phyloP scores from a whole-genome alignment of 2,888 invertebrate species.

The Ormyrus thymus region DNA sequence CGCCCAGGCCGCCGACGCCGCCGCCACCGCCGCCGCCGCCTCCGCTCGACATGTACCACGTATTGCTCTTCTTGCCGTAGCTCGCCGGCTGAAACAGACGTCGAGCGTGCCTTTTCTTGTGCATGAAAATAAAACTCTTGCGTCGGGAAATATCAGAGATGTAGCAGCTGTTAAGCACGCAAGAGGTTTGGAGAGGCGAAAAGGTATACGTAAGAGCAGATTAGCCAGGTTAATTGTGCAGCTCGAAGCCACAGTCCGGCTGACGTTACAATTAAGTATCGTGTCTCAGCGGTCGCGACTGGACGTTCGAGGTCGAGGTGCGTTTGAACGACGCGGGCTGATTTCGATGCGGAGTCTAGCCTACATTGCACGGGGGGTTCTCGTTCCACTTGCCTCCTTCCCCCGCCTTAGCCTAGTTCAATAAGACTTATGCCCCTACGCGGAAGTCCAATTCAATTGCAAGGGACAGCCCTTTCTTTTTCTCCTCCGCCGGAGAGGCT shows the following conservation, averaged over 20 bases:
- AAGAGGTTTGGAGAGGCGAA: too few species aligned
- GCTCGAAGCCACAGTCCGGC: too few species aligned
- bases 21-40: constrained; percentile 74
- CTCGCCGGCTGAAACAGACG: constrained; percentile 83
- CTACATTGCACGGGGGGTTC: constrained; percentile 44
- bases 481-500: too few species aligned
- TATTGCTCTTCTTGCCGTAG: constrained; percentile 93
- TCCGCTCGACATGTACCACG: constrained; percentile 82
- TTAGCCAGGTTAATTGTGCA: neutral
- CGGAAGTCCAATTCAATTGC: constrained; percentile 11
- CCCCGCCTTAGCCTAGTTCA: constrained; percentile 36
- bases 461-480: too few species aligned
- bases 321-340: constrained; percentile 7
- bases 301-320: constrained; percentile 46
- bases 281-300: constrained; percentile 1
- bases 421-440: constrained; percentile 45
- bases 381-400: constrained; percentile 35
- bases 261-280: neutral
- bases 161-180: too few species aligned
- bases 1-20: constrained; percentile 74
- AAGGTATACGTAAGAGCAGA: too few species aligned
- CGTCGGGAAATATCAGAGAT: too few species aligned
- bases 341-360: constrained; percentile 55
- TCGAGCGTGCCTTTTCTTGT: too few species aligned
- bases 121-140: too few species aligned